Percentiles rank a stretch among this genome's conserved stretches.
Conservation (phyloP, 2,113 vertebrate genomes). For the Opisthocomus hoazin region DNA sequence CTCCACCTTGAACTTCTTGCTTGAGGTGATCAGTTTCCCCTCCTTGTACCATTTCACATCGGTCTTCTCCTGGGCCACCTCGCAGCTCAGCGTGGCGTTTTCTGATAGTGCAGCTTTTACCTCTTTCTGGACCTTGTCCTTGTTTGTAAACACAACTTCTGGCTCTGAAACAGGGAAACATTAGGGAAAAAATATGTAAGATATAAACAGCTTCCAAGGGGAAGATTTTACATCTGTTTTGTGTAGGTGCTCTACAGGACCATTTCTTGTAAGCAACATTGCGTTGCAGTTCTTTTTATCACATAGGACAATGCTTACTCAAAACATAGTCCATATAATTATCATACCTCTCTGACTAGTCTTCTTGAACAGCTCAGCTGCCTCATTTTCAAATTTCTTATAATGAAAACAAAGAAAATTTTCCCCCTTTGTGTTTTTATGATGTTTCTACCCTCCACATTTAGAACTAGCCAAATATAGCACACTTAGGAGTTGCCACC, state of each 20-base stretch:
- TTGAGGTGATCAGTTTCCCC: slow-evolving; percentile 49
- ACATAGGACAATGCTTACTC: background rate
- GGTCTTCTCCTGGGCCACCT: slow-evolving; percentile 39
- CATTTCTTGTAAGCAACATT: no score
- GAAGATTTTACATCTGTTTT: background rate
- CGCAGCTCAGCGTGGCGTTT: background rate
- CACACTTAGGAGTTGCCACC: background rate
- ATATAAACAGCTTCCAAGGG: background rate
- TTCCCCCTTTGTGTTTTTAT: background rate
- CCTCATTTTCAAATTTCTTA: background rate
- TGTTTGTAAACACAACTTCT: background rate
- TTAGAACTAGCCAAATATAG: rapidly evolving
- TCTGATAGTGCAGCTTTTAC: slow-evolving; percentile 32
- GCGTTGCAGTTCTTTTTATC: background rate
- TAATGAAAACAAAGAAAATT: background rate
- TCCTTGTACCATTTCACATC: slow-evolving; percentile 52
- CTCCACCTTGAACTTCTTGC: slow-evolving; percentile 64
- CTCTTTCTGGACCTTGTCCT: slow-evolving; percentile 62
- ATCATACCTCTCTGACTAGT: background rate
- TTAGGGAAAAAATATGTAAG: rapidly evolving
- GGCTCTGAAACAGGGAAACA: background rate
- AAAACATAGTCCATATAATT: background rate
- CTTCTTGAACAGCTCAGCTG: rapidly evolving
- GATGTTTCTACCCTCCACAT: background rate
- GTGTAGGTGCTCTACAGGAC: background rate